Evolutionary conservation across 2,113 vertebrate species (phyloP).

Genomic region (Orycteropus afer): DNA sequence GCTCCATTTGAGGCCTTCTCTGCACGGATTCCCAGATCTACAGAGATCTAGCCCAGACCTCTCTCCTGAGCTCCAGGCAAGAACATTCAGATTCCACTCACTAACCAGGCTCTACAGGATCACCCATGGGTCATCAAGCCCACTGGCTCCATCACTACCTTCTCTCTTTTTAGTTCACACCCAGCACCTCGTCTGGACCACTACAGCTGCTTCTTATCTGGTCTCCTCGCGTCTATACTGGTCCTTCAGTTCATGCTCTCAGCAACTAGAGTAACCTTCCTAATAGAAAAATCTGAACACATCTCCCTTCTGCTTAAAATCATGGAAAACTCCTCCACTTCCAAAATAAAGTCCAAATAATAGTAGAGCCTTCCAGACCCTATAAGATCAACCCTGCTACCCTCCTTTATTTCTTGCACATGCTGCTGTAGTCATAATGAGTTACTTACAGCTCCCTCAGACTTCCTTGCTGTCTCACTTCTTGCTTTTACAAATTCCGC

Average conservation of each 20-base stretch:
- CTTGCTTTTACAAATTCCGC: neutral
- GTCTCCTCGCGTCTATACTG: neutral
- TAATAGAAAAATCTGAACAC: neutral
- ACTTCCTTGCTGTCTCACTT: neutral
- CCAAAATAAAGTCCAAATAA: neutral
- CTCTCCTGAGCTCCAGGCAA: neutral
- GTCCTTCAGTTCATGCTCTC: too few relatives aligned
- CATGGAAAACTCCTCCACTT: neutral
- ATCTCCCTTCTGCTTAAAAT: neutral
- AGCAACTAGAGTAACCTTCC: neutral
- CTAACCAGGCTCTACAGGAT: neutral
- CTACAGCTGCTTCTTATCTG: neutral
- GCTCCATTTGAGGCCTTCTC: neutral
- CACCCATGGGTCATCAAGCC: neutral
- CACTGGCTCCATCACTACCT: too few relatives aligned
- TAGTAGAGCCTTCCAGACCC: neutral
- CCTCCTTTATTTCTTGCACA: neutral
- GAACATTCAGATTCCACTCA: neutral
- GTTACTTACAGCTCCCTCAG: neutral
- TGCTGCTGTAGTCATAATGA: neutral
- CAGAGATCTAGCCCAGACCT: neutral
- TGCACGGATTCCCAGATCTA: neutral
- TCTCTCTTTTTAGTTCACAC: neutral
- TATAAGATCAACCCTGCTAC: neutral
- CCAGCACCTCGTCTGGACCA: neutral